A percentile compares a stretch with the other conserved stretches of the same genome.
Conservation (phyloP, 2,113 vertebrate genomes). For the Oxyruncus cristatus region DNA sequence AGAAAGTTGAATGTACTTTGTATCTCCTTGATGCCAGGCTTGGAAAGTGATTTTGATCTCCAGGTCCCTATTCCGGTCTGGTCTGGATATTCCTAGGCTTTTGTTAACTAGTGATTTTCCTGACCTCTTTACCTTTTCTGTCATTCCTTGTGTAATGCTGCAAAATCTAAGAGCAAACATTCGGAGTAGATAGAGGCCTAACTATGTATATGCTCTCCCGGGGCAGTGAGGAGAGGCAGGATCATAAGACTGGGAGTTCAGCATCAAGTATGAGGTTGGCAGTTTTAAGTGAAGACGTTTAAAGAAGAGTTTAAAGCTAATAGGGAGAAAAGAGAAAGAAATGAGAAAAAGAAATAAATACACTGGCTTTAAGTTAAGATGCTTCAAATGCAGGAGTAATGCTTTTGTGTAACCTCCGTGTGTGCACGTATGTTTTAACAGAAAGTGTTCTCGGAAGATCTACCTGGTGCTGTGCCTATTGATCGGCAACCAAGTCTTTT, state of each 20-base stretch:
- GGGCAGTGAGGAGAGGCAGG: not conserved
- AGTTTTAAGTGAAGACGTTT: not conserved
- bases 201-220: not conserved
- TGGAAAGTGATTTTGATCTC: not conserved
- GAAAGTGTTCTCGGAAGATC: not conserved
- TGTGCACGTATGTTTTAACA: not conserved
- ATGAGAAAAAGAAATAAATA: not conserved
- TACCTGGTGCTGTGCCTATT: not conserved
- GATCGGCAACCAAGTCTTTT: not conserved
- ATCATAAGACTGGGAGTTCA: not conserved
- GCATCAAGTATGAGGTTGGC: not conserved
- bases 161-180: not conserved
- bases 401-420: not conserved
- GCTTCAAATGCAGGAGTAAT: not conserved
- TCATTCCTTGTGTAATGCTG: not conserved
- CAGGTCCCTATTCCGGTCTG: fast-evolving
- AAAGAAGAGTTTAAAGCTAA: not conserved
- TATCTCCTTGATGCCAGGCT: not conserved
- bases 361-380: not conserved
- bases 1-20: not conserved
- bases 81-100: not conserved
- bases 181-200: not conserved
- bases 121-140: not conserved
- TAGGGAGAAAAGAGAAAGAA: not conserved
- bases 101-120: not conserved